phyloP scores from a whole-genome alignment of 2,888 invertebrate genomes.

The Drosophila leonis region DNA sequence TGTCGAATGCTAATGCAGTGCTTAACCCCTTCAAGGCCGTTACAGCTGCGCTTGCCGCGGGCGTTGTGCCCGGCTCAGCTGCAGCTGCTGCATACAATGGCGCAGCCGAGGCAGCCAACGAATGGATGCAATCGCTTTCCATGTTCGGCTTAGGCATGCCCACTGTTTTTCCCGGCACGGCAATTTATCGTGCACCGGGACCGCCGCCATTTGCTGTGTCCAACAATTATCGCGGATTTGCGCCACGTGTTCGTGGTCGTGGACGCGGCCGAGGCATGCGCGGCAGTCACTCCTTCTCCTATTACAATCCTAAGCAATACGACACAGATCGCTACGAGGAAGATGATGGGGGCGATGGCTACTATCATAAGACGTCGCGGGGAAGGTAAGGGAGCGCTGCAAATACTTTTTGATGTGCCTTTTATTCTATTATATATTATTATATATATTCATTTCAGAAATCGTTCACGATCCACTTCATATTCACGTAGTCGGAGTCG shows the following conservation, averaged over 20 bases:
- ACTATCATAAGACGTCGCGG: constrained; percentile 82
- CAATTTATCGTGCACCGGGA: constrained; percentile 75
- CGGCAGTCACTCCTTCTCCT: constrained; percentile 67
- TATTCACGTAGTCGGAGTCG: constrained; percentile 70
- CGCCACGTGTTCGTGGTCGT: constrained; percentile 85
- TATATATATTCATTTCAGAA: constrained; percentile 40
- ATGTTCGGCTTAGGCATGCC: constrained; percentile 83
- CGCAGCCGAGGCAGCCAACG: constrained; percentile 79
- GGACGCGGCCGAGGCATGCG: constrained; percentile 83
- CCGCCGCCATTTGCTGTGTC: constrained; percentile 73
- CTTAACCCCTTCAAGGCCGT: constrained; percentile 83
- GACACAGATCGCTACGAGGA: constrained; percentile 87
- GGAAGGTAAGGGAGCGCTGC: constrained; percentile 45
- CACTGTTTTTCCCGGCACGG: constrained; percentile 82
- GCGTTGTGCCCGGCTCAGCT: constrained; percentile 62
- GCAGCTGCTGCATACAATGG: constrained; percentile 61
- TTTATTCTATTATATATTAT: neutral
- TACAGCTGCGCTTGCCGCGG: constrained; percentile 75
- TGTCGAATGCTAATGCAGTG: constrained; percentile 32
- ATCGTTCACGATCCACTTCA: constrained; percentile 73
- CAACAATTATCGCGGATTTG: constrained; percentile 82
- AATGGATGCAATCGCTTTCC: constrained; percentile 84
- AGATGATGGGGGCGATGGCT: constrained; percentile 87
- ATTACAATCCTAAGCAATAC: constrained; percentile 86
- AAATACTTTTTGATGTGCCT: neutral